These are phyloP conservation scores for Sparidentex hasta DNA, from an alignment of 2,797 vertebrate genomes.

Conservation along the genomic window DNA sequence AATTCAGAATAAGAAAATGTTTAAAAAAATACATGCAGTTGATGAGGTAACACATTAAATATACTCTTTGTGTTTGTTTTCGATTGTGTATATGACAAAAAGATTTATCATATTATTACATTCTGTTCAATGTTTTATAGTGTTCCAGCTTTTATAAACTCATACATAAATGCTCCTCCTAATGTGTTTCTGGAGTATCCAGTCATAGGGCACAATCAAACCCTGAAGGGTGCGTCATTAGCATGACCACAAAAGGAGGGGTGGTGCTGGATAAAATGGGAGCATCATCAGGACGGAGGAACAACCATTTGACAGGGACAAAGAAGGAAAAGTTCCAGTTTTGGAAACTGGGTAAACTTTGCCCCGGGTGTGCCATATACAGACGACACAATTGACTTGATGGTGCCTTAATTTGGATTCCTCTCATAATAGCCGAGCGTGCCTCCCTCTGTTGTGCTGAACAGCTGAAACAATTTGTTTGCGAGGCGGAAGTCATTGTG, in stretches of 20 bases:
- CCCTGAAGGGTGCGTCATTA: slow-evolving; percentile 9
- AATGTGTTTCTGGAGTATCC: background rate
- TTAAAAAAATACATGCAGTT: too few species aligned
- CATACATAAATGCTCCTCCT: background rate
- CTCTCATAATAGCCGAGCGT: slow-evolving; percentile 23
- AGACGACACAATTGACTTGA: slow-evolving; percentile 10
- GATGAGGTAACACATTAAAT: too few species aligned
- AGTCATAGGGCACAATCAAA: background rate
- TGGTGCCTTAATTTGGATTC: slow-evolving; percentile 34
- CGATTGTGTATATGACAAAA: too few species aligned
- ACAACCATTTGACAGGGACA: background rate
- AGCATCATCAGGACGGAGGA: slow-evolving; percentile 3
- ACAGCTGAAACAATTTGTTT: slow-evolving; percentile 55
- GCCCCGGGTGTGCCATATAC: background rate
- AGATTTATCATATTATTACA: too few species aligned
- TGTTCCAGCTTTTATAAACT: background rate
- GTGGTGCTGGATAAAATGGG: background rate
- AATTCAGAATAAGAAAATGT: too few species aligned
- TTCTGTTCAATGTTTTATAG: too few species aligned
- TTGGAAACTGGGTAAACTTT: background rate
- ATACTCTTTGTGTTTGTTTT: too few species aligned
- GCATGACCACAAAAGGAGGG: background rate
- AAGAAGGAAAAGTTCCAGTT: slow-evolving; percentile 9
- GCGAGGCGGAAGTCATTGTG: slow-evolving; percentile 56
- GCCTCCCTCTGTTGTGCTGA: slow-evolving; percentile 20